A percentile compares a stretch with the other conserved stretches of the same genome.
Evolutionary conservation across 2,797 vertebrate genomes (phyloP).

Genomic region (Anolis apletophallus): DNA sequence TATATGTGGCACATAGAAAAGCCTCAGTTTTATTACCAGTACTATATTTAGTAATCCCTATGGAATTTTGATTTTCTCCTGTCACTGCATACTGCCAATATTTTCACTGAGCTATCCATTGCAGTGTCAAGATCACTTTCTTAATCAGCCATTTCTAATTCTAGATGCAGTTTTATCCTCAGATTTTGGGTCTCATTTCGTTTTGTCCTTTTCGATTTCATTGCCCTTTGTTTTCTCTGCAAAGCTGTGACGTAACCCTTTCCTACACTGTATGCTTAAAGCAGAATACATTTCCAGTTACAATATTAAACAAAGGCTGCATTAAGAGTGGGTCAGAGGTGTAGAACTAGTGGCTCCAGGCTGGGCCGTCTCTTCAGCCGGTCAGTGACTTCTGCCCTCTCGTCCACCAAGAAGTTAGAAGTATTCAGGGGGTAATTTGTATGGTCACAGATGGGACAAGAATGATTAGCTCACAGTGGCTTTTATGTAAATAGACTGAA

Average conservation of each 20-base stretch:
- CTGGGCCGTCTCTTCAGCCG: neutral
- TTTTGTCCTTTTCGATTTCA: neutral
- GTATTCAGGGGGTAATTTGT: neutral
- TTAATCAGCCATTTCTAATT: neutral
- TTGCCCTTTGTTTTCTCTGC: neutral
- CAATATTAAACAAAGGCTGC: neutral
- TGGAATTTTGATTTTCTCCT: neutral
- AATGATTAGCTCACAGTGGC: neutral
- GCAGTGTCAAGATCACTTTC: neutral
- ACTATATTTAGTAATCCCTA: neutral
- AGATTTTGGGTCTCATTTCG: neutral
- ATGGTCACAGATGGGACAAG: neutral
- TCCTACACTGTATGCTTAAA: neutral
- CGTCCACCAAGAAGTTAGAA: neutral
- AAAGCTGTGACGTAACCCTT: neutral
- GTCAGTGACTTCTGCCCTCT: neutral
- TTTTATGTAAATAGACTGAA: no score
- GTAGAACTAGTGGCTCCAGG: neutral
- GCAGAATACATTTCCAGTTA: neutral
- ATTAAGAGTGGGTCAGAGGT: neutral
- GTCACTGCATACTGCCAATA: neutral
- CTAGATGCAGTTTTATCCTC: neutral
- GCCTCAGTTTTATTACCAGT: neutral
- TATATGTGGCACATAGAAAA: neutral
- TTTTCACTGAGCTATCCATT: neutral